Conservation (phyloP, 2,113 vertebrate species). For the Bufo gargarizans region DNA sequence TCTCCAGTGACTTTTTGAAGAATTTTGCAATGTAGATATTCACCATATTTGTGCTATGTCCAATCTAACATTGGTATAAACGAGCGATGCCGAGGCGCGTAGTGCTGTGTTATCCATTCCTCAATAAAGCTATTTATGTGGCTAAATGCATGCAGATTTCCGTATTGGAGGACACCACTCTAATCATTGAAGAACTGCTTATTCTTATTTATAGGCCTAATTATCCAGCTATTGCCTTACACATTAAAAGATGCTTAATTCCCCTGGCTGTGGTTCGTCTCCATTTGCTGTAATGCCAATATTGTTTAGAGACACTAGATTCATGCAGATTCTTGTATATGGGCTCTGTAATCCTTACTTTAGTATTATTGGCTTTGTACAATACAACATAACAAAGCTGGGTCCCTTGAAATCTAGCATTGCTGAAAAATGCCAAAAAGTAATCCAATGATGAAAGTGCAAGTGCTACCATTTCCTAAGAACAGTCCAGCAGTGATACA, state of each 20-base stretch:
- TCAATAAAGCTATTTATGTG: slow-evolving; percentile 8
- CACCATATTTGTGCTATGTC: too few relatives aligned
- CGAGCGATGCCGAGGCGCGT: not conserved
- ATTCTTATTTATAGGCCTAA: slow-evolving; percentile 44
- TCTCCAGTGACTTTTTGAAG: too few relatives aligned
- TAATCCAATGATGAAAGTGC: not conserved
- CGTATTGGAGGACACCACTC: not conserved
- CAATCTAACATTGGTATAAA: not conserved
- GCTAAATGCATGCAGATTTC: slow-evolving; percentile 7
- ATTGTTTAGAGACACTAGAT: slow-evolving; percentile 28
- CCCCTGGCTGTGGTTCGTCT: slow-evolving; percentile 33
- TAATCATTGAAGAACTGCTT: slow-evolving; percentile 47
- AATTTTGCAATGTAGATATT: too few relatives aligned
- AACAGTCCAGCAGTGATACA: not conserved
- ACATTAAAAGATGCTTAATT: slow-evolving; percentile 33
- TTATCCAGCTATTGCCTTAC: slow-evolving; percentile 33
- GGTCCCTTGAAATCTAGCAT: not conserved
- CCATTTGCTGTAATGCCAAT: slow-evolving; percentile 39
- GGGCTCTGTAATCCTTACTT: not conserved
- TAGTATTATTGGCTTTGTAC: not conserved
- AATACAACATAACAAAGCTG: not conserved
- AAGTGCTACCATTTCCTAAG: not conserved
- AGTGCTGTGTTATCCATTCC: not conserved
- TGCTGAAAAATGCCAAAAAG: not conserved
- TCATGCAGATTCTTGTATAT: slow-evolving; percentile 5